Evolutionary conservation across 1,140 invertebrate genomes (phyloP).

Genomic region (Tetraneura akinire): DNA sequence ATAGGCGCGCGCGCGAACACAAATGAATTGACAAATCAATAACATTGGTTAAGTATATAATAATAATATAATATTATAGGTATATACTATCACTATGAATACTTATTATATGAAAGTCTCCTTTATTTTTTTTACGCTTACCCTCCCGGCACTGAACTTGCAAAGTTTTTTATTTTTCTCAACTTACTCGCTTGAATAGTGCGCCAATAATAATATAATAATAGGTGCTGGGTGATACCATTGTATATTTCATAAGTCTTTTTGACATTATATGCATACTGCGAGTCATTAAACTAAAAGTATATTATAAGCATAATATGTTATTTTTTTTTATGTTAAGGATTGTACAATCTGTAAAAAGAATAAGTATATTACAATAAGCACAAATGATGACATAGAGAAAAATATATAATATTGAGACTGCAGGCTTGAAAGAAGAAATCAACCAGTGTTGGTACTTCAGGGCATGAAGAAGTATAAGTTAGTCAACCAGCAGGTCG

Average conservation of each 20-base stretch:
- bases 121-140: conserved; percentile 17
- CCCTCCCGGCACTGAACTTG: not conserved
- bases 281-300: conserved; percentile 13
- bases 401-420: too few relatives aligned
- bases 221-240: conserved; percentile 43
- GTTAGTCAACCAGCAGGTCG: not conserved
- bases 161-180: not conserved
- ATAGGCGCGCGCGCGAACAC: not conserved
- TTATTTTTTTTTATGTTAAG: too few relatives aligned
- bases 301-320: too few relatives aligned
- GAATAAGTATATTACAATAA: too few relatives aligned
- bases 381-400: too few relatives aligned
- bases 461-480: not conserved
- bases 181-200: not conserved
- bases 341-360: too few relatives aligned
- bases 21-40: conserved; percentile 5
- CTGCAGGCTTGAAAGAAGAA: too few relatives aligned
- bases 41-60: too few relatives aligned
- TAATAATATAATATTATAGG: too few relatives aligned
- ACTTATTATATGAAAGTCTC: not conserved
- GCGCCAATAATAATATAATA: not conserved
- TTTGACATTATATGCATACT: not conserved
- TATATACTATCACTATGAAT: too few relatives aligned
- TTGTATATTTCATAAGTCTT: conserved; percentile 15
- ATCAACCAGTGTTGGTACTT: not conserved